phyloP scores from a whole-genome alignment of 2,113 vertebrate species.

The Xenopus laevis region DNA sequence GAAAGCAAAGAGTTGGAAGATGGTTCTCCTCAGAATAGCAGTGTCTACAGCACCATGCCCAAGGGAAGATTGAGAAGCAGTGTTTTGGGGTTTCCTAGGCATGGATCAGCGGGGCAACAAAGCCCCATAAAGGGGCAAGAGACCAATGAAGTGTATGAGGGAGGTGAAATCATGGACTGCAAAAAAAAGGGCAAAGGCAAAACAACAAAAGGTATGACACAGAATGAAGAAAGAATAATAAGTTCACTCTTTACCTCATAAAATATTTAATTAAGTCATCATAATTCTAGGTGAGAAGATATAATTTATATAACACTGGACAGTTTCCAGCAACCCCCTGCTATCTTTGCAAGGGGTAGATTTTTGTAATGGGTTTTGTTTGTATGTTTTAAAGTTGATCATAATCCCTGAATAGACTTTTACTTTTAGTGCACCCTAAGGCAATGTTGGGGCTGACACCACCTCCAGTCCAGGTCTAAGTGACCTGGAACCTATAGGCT shows the following conservation, averaged over 20 bases:
- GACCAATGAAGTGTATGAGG: slow-evolving; percentile 90
- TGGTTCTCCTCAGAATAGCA: slow-evolving; percentile 70
- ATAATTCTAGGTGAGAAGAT: too few relatives aligned
- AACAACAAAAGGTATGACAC: slow-evolving; percentile 69
- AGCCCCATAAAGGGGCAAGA: slow-evolving; percentile 74
- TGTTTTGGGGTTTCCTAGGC: slow-evolving; percentile 57
- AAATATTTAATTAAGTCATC: too few relatives aligned
- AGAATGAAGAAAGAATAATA: not conserved
- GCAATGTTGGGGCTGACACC: too few relatives aligned
- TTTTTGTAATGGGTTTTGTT: too few relatives aligned
- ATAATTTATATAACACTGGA: too few relatives aligned
- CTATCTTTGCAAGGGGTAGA: too few relatives aligned
- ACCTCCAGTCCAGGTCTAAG: too few relatives aligned
- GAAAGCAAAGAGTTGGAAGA: slow-evolving; percentile 68
- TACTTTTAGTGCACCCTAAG: too few relatives aligned
- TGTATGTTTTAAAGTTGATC: too few relatives aligned
- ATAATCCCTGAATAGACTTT: too few relatives aligned
- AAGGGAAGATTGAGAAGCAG: slow-evolving; percentile 59
- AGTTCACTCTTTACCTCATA: not conserved
- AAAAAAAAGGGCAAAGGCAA: slow-evolving; percentile 65
- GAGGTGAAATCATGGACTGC: slow-evolving; percentile 70
- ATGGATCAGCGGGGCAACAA: slow-evolving; percentile 51
- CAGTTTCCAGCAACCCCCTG: too few relatives aligned
- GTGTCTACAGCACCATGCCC: slow-evolving; percentile 59
- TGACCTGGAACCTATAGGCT: too few relatives aligned